Conservation (phyloP, 2,113 vertebrate species). For the Trogon melanurus region DNA sequence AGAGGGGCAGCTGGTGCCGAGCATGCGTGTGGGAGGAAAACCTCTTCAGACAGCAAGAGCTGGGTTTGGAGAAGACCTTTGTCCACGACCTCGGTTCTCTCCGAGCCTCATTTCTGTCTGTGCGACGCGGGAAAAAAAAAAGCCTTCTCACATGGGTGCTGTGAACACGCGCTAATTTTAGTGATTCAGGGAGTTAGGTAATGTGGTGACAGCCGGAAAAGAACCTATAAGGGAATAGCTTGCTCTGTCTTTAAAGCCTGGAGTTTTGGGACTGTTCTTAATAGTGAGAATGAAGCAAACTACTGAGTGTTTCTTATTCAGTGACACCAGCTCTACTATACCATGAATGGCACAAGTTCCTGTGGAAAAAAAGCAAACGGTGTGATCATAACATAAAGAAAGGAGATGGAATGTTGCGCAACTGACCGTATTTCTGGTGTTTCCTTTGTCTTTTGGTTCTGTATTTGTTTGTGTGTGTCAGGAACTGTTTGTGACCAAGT, state of each 20-base stretch:
- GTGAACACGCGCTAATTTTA: slow-evolving; percentile 26
- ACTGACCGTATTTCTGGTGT: background rate
- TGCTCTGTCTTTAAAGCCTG: background rate
- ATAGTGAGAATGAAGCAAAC: slow-evolving; percentile 31
- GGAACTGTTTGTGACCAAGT: background rate
- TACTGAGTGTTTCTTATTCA: slow-evolving; percentile 1
- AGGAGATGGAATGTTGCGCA: background rate
- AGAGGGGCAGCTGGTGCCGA: slow-evolving; percentile 47
- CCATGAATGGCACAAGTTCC: slow-evolving; percentile 13
- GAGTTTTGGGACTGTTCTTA: background rate
- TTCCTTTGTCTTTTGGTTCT: background rate
- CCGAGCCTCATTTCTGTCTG: background rate
- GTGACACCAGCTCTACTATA: slow-evolving; percentile 18
- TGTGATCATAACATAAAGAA: background rate
- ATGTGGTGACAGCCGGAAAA: slow-evolving; percentile 45
- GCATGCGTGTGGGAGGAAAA: slow-evolving; percentile 47
- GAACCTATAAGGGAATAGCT: background rate
- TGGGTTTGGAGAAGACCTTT: slow-evolving; percentile 51
- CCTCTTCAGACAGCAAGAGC: background rate
- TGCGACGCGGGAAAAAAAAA: background rate
- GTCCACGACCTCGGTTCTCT: slow-evolving; percentile 23
- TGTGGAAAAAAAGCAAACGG: background rate
- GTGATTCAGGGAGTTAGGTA: slow-evolving; percentile 23
- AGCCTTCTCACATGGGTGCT: background rate
- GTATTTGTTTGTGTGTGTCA: background rate